These are phyloP conservation scores for Sarcophaga caerulescens DNA, from an alignment of 2,888 invertebrate genomes.

Conservation along the genomic window DNA sequence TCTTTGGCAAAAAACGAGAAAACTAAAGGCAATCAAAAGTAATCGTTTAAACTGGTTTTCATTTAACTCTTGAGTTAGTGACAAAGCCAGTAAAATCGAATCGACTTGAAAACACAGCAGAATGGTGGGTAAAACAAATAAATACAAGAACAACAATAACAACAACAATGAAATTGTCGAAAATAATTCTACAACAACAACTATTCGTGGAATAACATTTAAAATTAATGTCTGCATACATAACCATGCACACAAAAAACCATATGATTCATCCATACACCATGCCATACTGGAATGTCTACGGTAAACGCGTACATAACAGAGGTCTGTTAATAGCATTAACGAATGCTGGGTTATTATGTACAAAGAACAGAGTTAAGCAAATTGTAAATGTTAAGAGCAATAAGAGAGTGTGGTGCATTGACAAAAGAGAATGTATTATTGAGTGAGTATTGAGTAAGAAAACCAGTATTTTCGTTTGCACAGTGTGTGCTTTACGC, in stretches of 20 bases:
- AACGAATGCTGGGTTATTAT: neutral
- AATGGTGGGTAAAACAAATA: constrained; percentile 28
- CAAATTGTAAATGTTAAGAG: no score
- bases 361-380: neutral
- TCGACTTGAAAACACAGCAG: constrained; percentile 10
- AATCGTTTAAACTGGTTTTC: constrained; percentile 57
- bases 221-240: neutral
- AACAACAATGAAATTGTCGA: constrained; percentile 14
- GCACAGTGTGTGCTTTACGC: no score
- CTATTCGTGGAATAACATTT: neutral
- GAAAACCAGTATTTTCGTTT: neutral
- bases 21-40: constrained; percentile 1
- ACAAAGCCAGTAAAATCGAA: neutral
- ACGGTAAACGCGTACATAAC: neutral
- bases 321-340: neutral
- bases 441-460: neutral
- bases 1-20: constrained; percentile 46
- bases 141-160: neutral
- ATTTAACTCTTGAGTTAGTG: neutral
- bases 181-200: constrained; percentile 4
- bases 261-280: neutral
- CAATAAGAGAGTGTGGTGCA: no score
- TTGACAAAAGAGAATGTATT: no score
- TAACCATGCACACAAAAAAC: neutral
- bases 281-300: neutral